Conservation (phyloP, 2,113 vertebrate genomes). For the Pelecanus crispus region DNA sequence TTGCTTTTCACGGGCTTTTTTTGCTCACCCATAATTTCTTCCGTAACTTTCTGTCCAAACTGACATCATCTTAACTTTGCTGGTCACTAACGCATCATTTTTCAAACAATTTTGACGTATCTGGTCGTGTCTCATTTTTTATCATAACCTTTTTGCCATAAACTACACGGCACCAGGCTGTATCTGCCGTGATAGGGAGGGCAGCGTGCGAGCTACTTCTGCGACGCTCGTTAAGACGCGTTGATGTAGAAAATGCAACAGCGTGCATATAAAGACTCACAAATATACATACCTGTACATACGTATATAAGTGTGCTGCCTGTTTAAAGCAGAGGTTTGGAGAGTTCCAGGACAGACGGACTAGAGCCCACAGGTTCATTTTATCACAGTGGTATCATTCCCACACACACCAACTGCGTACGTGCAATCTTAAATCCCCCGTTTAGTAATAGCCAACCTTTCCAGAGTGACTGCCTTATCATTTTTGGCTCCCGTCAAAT, state of each 20-base stretch:
- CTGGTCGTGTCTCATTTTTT: neutral
- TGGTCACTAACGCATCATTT: neutral
- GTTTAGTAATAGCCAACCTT: accelerated
- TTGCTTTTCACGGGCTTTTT: neutral
- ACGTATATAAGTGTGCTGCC: accelerated
- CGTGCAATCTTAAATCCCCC: neutral
- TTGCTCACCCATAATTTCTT: neutral
- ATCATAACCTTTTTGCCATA: neutral
- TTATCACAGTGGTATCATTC: neutral
- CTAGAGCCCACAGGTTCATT: neutral
- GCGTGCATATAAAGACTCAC: neutral
- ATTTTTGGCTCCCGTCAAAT: neutral
- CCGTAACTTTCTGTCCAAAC: neutral
- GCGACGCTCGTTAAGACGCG: neutral
- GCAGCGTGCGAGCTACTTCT: accelerated
- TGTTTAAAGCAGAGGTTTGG: neutral
- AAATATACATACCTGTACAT: neutral
- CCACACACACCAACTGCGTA: neutral
- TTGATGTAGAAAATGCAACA: accelerated
- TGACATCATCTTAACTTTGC: neutral
- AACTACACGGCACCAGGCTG: neutral
- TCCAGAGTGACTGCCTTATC: neutral
- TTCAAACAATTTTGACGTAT: neutral
- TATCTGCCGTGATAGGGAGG: neutral
- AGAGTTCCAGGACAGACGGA: neutral